These are phyloP conservation scores for Nycteola revayana DNA, from an alignment of 2,888 invertebrate genomes.

Conservation along the genomic window DNA sequence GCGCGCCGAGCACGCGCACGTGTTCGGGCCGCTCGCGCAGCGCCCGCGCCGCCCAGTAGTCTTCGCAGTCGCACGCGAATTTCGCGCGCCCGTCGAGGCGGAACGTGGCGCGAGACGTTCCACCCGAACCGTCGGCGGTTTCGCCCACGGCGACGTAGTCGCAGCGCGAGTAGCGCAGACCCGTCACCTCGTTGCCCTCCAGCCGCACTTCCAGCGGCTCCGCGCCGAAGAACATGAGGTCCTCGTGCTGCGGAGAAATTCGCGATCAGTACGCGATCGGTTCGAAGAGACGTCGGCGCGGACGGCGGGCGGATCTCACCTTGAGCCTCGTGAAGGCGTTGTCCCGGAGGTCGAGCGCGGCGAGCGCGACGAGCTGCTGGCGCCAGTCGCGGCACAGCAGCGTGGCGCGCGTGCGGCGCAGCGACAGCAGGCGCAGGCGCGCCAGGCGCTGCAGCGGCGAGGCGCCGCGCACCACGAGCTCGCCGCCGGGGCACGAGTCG, in stretches of 20 bases:
- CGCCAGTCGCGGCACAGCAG: conserved; percentile 24
- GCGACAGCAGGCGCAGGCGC: conserved; percentile 2
- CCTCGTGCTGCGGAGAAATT: conserved; percentile 17
- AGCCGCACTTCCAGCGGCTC: conserved; percentile 5
- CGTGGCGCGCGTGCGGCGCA: conserved; percentile 12
- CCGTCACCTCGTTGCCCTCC: conserved; percentile 5
- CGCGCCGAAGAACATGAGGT: conserved; percentile 14
- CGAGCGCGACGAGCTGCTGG: conserved; percentile 10
- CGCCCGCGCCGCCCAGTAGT: conserved; percentile 22
- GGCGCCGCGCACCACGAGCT: conserved; percentile 18
- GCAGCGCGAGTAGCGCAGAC: conserved; percentile 6
- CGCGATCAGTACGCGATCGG: neutral
- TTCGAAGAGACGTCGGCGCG: neutral
- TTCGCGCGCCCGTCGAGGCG: neutral
- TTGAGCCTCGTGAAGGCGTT: conserved; percentile 15
- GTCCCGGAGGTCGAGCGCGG: conserved; percentile 10
- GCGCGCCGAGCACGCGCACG: neutral
- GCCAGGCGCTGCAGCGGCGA: conserved; percentile 12
- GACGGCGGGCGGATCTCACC: conserved; percentile 6
- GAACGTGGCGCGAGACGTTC: neutral
- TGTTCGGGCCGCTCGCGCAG: conserved; percentile 3
- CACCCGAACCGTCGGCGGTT: too few species aligned
- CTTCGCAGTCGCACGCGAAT: conserved; percentile 24
- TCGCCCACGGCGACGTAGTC: conserved; percentile 3
- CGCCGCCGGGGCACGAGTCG: conserved; percentile 31